Evolutionary conservation across 2,888 invertebrate genomes (phyloP).

Genomic region (Ecliptopera silaceata): DNA sequence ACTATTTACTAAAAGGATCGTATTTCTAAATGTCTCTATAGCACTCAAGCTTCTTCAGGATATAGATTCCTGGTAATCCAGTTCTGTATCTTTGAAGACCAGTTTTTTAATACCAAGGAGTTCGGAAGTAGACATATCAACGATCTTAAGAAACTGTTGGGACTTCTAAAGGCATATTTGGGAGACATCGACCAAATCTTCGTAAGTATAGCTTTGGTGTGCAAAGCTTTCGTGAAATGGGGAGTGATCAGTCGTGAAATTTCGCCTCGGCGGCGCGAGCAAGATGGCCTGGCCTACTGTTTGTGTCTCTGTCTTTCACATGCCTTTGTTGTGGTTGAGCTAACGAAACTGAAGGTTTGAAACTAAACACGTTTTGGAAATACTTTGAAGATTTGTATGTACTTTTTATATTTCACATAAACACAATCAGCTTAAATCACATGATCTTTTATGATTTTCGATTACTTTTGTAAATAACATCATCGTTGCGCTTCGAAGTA

Average conservation of each 20-base stretch:
- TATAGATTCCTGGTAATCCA: background rate
- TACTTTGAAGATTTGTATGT: constrained; percentile 23
- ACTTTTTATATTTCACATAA: constrained; percentile 13
- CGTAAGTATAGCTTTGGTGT: constrained; percentile 63
- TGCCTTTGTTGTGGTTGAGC: constrained; percentile 50
- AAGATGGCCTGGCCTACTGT: constrained; percentile 78
- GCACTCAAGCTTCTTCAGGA: background rate
- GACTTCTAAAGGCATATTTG: constrained; percentile 50
- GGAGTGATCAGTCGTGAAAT: constrained; percentile 57
- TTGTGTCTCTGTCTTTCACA: constrained; percentile 62
- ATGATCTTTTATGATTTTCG: constrained; percentile 13
- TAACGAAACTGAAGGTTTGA: constrained; percentile 67
- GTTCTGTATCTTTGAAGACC: background rate
- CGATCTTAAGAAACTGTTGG: constrained; percentile 1
- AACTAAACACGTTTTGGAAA: constrained; percentile 16
- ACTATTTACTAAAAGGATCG: background rate
- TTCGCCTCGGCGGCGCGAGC: constrained; percentile 72
- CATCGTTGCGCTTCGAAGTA: background rate
- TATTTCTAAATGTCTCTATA: background rate
- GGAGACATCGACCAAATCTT: constrained; percentile 43
- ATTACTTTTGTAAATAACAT: background rate
- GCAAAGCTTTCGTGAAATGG: constrained; percentile 56
- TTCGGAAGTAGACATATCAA: too few relatives aligned
- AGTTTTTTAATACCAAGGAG: background rate
- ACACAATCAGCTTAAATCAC: constrained; percentile 15